phyloP scores from a whole-genome alignment of 1,140 invertebrate genomes.

The Procambarus clarkii region DNA sequence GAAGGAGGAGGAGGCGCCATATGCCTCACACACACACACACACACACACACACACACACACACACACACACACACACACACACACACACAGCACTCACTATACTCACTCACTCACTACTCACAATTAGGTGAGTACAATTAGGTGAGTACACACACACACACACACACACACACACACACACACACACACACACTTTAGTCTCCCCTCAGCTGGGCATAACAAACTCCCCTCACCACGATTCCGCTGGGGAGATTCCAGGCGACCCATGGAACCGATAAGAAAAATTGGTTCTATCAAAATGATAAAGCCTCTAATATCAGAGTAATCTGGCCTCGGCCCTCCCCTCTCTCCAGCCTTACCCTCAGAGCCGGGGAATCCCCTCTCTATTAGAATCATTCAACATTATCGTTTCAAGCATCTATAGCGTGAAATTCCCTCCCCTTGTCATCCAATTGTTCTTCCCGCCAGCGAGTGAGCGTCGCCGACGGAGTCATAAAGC shows the following conservation, averaged over 20 bases:
- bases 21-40: not conserved
- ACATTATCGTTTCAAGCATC: slow-evolving; percentile 68
- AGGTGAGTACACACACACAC: too few species aligned
- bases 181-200: slow-evolving; percentile 40
- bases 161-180: not conserved
- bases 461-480: not conserved
- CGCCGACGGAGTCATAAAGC: not conserved
- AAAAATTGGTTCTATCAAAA: slow-evolving; percentile 70
- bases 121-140: too few species aligned
- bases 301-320: slow-evolving; percentile 70
- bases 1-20: not conserved
- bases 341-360: slow-evolving; percentile 23
- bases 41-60: too few species aligned
- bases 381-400: slow-evolving; percentile 70
- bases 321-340: slow-evolving; percentile 62
- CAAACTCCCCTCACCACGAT: slow-evolving; percentile 57
- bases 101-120: too few species aligned
- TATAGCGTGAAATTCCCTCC: slow-evolving; percentile 66
- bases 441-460: slow-evolving; percentile 69
- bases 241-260: slow-evolving; percentile 41
- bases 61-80: too few species aligned
- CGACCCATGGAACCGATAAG: slow-evolving; percentile 62
- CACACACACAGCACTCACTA: too few species aligned
- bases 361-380: slow-evolving; percentile 35
- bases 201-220: slow-evolving; percentile 54